These are phyloP conservation scores for Platycercus adscitus DNA, from an alignment of 2,113 vertebrate species.

Conservation along the genomic window DNA sequence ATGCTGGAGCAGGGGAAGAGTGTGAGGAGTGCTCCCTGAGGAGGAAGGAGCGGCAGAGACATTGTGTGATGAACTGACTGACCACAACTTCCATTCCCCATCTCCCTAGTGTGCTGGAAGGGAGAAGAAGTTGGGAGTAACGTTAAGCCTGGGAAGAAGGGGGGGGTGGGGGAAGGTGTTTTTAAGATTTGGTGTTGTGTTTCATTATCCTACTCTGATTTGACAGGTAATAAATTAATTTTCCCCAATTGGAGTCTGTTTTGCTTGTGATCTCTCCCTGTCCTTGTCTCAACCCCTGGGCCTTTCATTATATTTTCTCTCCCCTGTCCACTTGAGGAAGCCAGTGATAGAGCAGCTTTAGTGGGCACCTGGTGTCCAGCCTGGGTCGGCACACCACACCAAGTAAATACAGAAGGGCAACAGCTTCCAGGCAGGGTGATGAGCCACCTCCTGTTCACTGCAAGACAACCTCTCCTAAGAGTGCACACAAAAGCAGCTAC, in stretches of 20 bases:
- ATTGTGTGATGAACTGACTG: neutral
- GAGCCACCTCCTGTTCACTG: neutral
- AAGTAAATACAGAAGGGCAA: rapidly evolving
- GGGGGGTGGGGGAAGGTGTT: neutral
- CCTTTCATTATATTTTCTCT: neutral
- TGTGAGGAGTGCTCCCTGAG: neutral
- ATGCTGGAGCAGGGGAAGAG: neutral
- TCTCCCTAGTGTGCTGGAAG: neutral
- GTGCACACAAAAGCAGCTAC: neutral
- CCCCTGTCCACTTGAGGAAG: neutral
- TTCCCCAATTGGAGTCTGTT: neutral
- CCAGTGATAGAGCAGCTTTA: neutral
- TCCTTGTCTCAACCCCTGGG: neutral
- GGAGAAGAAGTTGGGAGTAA: neutral
- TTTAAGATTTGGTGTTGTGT: neutral
- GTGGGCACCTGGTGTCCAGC: neutral
- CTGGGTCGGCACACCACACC: neutral
- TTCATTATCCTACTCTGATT: neutral
- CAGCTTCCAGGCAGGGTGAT: neutral
- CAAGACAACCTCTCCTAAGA: neutral
- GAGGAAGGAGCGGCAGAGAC: neutral
- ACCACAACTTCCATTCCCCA: neutral
- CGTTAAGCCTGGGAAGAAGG: neutral
- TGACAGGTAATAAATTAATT: neutral
- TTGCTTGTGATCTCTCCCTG: neutral